These are phyloP conservation scores for Dendropsophus ebraccatus DNA, from an alignment of 2,113 vertebrate species.

Conservation along the genomic window DNA sequence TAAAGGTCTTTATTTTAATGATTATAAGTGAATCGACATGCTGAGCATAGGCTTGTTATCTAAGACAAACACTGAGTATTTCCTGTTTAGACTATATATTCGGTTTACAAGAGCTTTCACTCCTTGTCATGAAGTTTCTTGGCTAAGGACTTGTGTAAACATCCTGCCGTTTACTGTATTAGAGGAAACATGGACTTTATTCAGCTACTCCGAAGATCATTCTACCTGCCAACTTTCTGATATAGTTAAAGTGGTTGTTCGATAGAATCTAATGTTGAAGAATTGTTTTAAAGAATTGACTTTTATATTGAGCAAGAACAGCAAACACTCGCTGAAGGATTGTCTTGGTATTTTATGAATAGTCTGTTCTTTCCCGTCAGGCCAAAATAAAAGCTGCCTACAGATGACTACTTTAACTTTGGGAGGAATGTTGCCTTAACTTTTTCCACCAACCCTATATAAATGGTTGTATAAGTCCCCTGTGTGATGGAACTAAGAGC, in stretches of 20 bases:
- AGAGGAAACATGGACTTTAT: conserved; percentile 41
- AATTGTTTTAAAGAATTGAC: background rate
- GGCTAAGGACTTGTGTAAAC: conserved; percentile 47
- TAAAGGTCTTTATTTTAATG: conserved; percentile 63
- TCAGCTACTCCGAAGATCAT: background rate
- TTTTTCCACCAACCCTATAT: background rate
- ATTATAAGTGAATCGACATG: conserved; percentile 60
- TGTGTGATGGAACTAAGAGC: background rate
- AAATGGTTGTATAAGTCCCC: no score
- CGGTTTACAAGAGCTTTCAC: conserved; percentile 44
- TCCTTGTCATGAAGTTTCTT: conserved; percentile 54
- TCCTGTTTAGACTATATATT: conserved; percentile 54
- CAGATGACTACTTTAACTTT: background rate
- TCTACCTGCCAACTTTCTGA: conserved; percentile 19
- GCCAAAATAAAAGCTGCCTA: background rate
- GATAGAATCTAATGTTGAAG: background rate
- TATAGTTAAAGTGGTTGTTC: background rate
- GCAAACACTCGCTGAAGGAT: background rate
- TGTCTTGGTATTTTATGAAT: background rate
- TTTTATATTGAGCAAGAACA: background rate
- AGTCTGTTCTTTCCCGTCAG: background rate
- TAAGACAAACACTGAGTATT: conserved; percentile 42
- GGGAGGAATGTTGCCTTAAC: background rate
- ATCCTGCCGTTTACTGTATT: conserved; percentile 53
- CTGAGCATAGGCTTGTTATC: conserved; percentile 57